Percentiles rank a stretch among this genome's conserved stretches.
These are phyloP conservation scores for Cantharis lateralis DNA, from an alignment of 2,888 invertebrate genomes.

Conservation along the genomic window DNA sequence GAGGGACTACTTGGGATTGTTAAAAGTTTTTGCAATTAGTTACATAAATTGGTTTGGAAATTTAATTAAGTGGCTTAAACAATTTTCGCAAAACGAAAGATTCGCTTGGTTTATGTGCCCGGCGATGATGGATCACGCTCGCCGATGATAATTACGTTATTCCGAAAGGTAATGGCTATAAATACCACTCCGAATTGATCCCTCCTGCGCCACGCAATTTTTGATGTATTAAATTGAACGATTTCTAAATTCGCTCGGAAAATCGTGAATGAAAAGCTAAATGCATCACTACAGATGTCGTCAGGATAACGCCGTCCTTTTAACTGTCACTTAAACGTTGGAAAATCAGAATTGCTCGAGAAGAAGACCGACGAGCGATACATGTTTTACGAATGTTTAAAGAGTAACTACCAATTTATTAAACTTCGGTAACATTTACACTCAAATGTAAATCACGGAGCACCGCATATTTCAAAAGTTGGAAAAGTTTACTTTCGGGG, in stretches of 20 bases:
- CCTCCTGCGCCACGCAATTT: neutral
- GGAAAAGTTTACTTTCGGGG: neutral
- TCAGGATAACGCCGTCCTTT: neutral
- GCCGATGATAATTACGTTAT: neutral
- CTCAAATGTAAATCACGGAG: neutral
- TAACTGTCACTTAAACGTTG: neutral
- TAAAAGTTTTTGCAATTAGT: neutral
- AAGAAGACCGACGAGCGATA: neutral
- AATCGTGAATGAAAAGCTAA: neutral
- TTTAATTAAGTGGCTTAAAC: neutral
- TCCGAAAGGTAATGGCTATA: neutral
- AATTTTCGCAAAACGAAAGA: neutral
- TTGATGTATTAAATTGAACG: neutral
- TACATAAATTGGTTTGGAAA: neutral
- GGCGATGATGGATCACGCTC: too few relatives aligned
- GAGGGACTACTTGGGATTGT: neutral
- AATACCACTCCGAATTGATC: neutral
- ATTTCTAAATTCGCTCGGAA: neutral
- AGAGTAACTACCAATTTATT: neutral
- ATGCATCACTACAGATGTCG: neutral
- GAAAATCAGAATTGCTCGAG: neutral
- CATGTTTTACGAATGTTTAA: neutral
- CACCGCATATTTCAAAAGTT: neutral
- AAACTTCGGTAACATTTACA: neutral
- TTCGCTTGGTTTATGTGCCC: neutral